Percentiles rank a stretch among this genome's conserved stretches.
These are phyloP conservation scores for Himalopsyche japonica DNA, from an alignment of 2,888 invertebrate species.

Conservation along the genomic window DNA sequence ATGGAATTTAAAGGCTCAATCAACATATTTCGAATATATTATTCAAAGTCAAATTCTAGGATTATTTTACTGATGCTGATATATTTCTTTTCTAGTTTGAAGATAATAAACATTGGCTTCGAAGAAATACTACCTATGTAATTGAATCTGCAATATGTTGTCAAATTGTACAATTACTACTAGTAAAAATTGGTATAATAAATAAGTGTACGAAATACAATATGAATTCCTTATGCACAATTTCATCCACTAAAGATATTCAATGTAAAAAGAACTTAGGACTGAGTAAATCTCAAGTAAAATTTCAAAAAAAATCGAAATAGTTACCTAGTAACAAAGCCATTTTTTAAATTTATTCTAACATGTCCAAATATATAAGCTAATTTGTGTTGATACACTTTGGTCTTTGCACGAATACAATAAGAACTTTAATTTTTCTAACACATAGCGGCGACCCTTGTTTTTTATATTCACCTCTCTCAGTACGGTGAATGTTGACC, in stretches of 20 bases:
- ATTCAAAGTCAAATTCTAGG: too few relatives aligned
- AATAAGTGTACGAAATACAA: background rate
- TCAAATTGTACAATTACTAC: background rate
- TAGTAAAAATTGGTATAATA: background rate
- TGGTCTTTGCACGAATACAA: conserved; percentile 36
- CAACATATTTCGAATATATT: too few relatives aligned
- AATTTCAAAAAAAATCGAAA: background rate
- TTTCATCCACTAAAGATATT: background rate
- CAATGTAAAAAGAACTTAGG: background rate
- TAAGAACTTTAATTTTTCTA: background rate
- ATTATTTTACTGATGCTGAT: too few relatives aligned
- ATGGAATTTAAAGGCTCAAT: too few relatives aligned
- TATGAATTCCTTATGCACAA: background rate
- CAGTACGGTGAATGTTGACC: background rate
- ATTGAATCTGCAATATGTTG: too few relatives aligned
- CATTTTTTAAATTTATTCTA: conserved; percentile 20
- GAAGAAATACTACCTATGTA: background rate
- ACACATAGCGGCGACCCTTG: background rate
- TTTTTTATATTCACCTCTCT: conserved; percentile 7
- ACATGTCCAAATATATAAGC: conserved; percentile 35
- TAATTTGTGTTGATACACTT: conserved; percentile 38
- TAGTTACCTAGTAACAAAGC: conserved; percentile 22
- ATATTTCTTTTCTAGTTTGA: background rate
- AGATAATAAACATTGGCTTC: background rate
- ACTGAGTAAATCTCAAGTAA: background rate